These are phyloP conservation scores for Beris chalybata DNA, from an alignment of 2,888 invertebrate genomes.

Conservation along the genomic window DNA sequence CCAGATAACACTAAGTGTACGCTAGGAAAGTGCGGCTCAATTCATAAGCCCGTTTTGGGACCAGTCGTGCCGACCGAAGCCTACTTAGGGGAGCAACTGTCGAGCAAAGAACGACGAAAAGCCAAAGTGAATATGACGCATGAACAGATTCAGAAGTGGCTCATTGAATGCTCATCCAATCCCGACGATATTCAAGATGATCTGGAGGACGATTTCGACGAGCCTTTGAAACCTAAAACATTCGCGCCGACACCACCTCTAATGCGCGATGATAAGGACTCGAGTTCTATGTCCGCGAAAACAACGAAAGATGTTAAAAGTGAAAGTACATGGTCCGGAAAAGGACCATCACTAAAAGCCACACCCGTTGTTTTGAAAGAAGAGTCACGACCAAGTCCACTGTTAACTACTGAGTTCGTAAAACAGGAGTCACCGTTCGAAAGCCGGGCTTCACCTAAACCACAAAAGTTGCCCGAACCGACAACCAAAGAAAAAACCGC, in stretches of 20 bases:
- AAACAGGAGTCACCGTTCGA: slow-evolving; percentile 33
- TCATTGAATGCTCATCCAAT: slow-evolving; percentile 61
- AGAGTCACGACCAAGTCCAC: slow-evolving; percentile 36
- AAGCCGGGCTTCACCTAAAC: slow-evolving; percentile 7
- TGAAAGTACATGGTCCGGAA: slow-evolving; percentile 55
- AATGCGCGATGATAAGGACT: slow-evolving; percentile 51
- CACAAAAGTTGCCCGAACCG: slow-evolving; percentile 1
- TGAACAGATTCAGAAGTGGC: slow-evolving; percentile 70
- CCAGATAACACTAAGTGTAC: slow-evolving; percentile 57
- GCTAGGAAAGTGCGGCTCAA: slow-evolving; percentile 56
- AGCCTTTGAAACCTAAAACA: slow-evolving; percentile 51
- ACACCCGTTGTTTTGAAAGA: slow-evolving; percentile 50
- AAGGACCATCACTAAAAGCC: slow-evolving; percentile 54
- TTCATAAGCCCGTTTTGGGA: slow-evolving; percentile 55
- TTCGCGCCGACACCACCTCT: slow-evolving; percentile 47
- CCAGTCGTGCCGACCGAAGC: slow-evolving; percentile 56
- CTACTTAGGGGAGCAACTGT: slow-evolving; percentile 54
- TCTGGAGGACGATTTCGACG: slow-evolving; percentile 54
- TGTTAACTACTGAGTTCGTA: slow-evolving; percentile 2
- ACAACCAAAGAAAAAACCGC: slow-evolving; percentile 10
- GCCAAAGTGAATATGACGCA: slow-evolving; percentile 71
- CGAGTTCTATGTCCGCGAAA: slow-evolving; percentile 53
- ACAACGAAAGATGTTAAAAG: slow-evolving; percentile 47
- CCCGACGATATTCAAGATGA: slow-evolving; percentile 57
- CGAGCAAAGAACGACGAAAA: slow-evolving; percentile 57